Conservation (phyloP, 37 sponge, comb jelly and placozoan species). For the Spongilla lacustris region DNA sequence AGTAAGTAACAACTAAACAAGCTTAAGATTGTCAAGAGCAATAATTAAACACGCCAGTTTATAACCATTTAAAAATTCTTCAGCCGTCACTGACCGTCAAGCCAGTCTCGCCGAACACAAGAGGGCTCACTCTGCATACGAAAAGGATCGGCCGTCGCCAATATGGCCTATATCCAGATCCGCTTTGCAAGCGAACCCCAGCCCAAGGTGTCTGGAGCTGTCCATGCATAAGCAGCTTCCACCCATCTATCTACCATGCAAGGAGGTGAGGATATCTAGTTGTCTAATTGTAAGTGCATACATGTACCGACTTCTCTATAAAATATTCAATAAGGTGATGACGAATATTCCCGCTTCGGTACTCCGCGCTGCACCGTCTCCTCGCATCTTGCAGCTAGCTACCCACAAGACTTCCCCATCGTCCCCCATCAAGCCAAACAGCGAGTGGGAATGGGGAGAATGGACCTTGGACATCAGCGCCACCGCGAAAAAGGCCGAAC, state of each 20-base stretch:
- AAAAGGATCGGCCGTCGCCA: slow-evolving; percentile 66
- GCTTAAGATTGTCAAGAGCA: too few species aligned
- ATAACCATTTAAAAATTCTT: too few species aligned
- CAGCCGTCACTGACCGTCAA: slow-evolving; percentile 65
- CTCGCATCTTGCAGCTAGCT: slow-evolving; percentile 29
- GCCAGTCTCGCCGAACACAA: slow-evolving; percentile 59
- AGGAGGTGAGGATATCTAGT: slow-evolving; percentile 7
- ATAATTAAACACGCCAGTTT: too few species aligned
- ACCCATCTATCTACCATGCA: slow-evolving; percentile 54
- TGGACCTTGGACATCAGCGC: slow-evolving; percentile 60
- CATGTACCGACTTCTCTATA: too few species aligned
- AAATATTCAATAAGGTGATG: too few species aligned
- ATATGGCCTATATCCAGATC: slow-evolving; percentile 53
- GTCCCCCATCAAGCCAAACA: slow-evolving; percentile 50
- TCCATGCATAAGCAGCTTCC: slow-evolving; percentile 62
- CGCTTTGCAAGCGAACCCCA: slow-evolving; percentile 41
- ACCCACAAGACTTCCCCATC: slow-evolving; percentile 66
- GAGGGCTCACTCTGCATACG: slow-evolving; percentile 60
- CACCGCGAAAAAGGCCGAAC: slow-evolving; percentile 50
- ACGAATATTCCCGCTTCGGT: slow-evolving; percentile 52
- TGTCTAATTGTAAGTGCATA: background rate
- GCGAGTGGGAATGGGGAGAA: slow-evolving; percentile 85
- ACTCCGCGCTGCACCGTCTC: slow-evolving; percentile 30
- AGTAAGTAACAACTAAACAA: slow-evolving; percentile 14
- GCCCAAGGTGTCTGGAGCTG: slow-evolving; percentile 39